A percentile compares a stretch with the other conserved stretches of the same genome.
Evolutionary conservation across 2,888 invertebrate genomes (phyloP).

Genomic region (Yponomeuta plumbellus): DNA sequence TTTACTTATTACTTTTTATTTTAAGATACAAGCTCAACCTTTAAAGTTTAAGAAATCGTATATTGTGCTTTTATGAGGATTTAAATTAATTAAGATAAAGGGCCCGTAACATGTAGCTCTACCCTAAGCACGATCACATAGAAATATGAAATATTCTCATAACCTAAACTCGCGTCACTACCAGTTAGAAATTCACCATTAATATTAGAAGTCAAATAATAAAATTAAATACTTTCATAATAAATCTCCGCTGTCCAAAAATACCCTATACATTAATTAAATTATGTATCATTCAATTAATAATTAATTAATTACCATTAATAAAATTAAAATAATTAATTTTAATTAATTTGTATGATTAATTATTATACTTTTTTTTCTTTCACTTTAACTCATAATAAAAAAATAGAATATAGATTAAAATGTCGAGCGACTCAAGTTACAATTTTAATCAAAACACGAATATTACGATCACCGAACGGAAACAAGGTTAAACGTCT

Average conservation of each 20-base stretch:
- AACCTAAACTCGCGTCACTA: neutral
- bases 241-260: neutral
- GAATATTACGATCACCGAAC: constrained; percentile 43
- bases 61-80: neutral
- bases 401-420: constrained; percentile 29
- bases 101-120: neutral
- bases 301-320: too few species aligned
- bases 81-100: neutral
- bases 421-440: constrained; percentile 30
- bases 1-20: neutral
- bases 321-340: too few species aligned
- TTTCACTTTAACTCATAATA: neutral
- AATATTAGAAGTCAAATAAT: neutral
- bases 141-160: neutral
- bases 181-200: neutral
- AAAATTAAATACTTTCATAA: constrained; percentile 1
- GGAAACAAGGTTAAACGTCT: constrained; percentile 24
- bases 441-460: constrained; percentile 31
- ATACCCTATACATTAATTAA: constrained; percentile 6
- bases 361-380: constrained; percentile 10
- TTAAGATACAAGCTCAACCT: neutral
- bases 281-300: constrained; percentile 8
- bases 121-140: neutral
- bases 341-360: too few species aligned
- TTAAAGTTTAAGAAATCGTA: neutral